Conservation (phyloP, 2,797 vertebrate genomes). For the Chiloscyllium punctatum region DNA sequence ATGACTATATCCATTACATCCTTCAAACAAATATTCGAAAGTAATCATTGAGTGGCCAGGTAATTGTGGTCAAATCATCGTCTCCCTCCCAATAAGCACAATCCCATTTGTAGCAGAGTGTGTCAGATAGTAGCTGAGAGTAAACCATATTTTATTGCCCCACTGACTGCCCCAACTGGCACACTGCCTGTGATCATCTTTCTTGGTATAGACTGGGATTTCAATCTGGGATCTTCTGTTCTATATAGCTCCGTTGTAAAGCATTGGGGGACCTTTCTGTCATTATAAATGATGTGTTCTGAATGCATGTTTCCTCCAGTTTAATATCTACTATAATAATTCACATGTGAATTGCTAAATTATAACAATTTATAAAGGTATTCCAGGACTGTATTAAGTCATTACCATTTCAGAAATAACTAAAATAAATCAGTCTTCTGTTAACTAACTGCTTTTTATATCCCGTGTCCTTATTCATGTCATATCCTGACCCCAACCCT, state of each 20-base stretch:
- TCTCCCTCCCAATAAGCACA: neutral
- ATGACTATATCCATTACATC: too few relatives aligned
- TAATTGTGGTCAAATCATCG: neutral
- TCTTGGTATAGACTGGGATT: neutral
- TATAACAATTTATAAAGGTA: neutral
- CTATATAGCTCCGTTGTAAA: neutral
- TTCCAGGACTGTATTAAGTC: neutral
- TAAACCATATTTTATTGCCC: too few relatives aligned
- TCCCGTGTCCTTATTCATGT: neutral
- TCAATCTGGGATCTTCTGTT: neutral
- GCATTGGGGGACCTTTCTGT: neutral
- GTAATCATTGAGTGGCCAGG: neutral
- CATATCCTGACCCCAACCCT: too few relatives aligned
- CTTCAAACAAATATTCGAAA: neutral
- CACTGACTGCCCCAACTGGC: neutral
- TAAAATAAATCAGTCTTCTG: neutral
- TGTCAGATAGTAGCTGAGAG: neutral
- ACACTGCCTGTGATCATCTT: neutral
- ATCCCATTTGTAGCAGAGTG: neutral
- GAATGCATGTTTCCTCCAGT: neutral
- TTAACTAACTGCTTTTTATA: neutral
- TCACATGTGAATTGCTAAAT: neutral
- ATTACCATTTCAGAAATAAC: neutral
- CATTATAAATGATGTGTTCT: neutral
- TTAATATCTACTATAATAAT: neutral